phyloP scores from a whole-genome alignment of 2,888 invertebrate genomes.

The Stenoptilia bipunctidactyla region DNA sequence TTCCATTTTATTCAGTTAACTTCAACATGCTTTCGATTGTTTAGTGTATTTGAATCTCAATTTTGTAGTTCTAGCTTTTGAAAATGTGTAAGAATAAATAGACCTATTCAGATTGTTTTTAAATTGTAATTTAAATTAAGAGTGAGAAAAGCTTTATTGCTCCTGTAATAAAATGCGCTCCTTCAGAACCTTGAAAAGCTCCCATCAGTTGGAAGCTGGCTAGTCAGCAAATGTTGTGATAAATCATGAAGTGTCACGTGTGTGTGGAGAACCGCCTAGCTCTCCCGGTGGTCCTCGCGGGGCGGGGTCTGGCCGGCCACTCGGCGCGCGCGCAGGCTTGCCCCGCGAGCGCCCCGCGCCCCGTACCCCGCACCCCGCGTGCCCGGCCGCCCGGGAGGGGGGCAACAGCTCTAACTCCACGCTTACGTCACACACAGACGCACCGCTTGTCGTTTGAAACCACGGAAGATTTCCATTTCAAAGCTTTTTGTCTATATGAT shows the following conservation, averaged over 20 bases:
- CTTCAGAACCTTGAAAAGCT: too few species aligned
- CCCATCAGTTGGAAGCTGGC: too few species aligned
- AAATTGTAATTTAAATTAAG: too few species aligned
- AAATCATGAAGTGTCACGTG: conserved; percentile 43
- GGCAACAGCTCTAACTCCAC: conserved; percentile 18
- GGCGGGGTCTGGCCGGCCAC: conserved; percentile 64
- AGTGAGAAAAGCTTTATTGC: too few species aligned
- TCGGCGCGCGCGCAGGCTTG: conserved; percentile 42
- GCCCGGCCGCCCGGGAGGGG: conserved; percentile 36
- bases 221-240: conserved; percentile 7
- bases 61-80: too few species aligned
- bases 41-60: too few species aligned
- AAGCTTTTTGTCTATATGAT: too few species aligned
- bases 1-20: background rate
- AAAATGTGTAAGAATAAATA: too few species aligned
- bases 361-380: conserved; percentile 36
- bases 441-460: background rate
- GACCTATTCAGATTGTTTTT: too few species aligned
- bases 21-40: too few species aligned
- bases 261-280: conserved; percentile 50
- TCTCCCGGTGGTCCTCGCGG: conserved; percentile 70
- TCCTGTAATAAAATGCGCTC: too few species aligned
- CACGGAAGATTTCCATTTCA: too few species aligned
- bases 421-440: background rate
- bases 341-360: conserved; percentile 24